phyloP scores from a whole-genome alignment of 2,797 vertebrate genomes.

The Eremophila alpestris region DNA sequence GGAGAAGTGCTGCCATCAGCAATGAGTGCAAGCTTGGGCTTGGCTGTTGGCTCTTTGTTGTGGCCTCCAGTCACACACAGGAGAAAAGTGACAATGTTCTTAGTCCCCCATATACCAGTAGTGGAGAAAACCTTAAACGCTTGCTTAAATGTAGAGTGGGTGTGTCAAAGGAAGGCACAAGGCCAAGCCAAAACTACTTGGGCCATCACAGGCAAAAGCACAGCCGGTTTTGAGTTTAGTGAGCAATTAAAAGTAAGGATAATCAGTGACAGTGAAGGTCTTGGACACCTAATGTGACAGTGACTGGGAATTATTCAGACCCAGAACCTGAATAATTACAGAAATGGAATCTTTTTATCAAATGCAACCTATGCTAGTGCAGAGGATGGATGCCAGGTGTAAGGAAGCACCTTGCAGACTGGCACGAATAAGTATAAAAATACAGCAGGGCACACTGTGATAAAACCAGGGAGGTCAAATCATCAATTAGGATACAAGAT shows the following conservation, averaged over 20 bases:
- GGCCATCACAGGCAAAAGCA: neutral
- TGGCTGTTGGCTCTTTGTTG: too few relatives aligned
- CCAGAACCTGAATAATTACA: neutral
- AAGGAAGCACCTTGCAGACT: neutral
- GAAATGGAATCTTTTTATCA: neutral
- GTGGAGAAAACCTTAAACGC: too few relatives aligned
- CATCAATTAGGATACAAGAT: neutral
- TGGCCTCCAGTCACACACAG: neutral
- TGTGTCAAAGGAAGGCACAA: neutral
- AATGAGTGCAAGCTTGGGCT: neutral
- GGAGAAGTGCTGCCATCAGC: neutral
- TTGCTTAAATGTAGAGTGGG: neutral
- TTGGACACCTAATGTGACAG: neutral
- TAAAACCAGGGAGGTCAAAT: neutral
- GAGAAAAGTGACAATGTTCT: neutral
- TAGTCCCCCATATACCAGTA: neutral
- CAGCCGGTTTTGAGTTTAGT: neutral
- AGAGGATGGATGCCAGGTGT: neutral
- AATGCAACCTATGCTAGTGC: neutral
- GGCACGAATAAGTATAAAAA: neutral
- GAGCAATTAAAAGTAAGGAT: constrained; percentile 2
- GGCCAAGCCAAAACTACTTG: neutral
- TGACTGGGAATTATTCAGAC: neutral
- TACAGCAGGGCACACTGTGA: neutral
- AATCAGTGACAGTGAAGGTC: neutral